These are phyloP conservation scores for Actenoides lindsayi DNA, from an alignment of 2,113 vertebrate genomes.

Conservation along the genomic window DNA sequence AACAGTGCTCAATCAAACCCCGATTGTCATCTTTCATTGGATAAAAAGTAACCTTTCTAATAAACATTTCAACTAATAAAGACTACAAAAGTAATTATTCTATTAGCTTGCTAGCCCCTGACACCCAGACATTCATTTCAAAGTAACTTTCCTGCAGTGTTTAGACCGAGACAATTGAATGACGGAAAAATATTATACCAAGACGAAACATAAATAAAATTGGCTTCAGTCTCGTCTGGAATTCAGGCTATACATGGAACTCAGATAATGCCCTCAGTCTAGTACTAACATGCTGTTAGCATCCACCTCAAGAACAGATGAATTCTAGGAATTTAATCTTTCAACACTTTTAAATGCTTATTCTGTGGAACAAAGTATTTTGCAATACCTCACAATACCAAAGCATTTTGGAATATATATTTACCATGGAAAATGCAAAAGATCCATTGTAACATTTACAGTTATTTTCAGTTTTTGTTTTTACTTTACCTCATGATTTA, in stretches of 20 bases:
- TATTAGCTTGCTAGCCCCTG: neutral
- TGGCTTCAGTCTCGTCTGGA: constrained; percentile 45
- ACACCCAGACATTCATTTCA: constrained; percentile 43
- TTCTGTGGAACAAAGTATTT: constrained; percentile 27
- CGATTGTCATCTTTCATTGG: constrained; percentile 58
- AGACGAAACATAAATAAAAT: constrained; percentile 44
- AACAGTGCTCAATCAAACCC: constrained; percentile 59
- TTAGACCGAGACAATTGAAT: neutral
- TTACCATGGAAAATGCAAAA: neutral
- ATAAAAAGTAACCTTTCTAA: constrained; percentile 54
- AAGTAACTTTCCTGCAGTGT: constrained; percentile 32
- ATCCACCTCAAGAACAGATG: constrained; percentile 31
- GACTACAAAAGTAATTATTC: constrained; percentile 47
- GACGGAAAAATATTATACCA: constrained; percentile 26
- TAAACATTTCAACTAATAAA: constrained; percentile 56
- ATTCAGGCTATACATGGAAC: constrained; percentile 56
- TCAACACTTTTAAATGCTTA: constrained; percentile 34
- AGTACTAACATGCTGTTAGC: constrained; percentile 37
- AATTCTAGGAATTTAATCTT: constrained; percentile 72
- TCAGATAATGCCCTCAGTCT: constrained; percentile 53
- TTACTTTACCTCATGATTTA: neutral
- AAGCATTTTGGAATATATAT: neutral
- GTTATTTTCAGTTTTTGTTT: neutral
- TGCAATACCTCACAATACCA: neutral
- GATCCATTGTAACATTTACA: neutral